Conservation (phyloP, 1,140 invertebrate genomes). For the Holotrichia oblita region DNA sequence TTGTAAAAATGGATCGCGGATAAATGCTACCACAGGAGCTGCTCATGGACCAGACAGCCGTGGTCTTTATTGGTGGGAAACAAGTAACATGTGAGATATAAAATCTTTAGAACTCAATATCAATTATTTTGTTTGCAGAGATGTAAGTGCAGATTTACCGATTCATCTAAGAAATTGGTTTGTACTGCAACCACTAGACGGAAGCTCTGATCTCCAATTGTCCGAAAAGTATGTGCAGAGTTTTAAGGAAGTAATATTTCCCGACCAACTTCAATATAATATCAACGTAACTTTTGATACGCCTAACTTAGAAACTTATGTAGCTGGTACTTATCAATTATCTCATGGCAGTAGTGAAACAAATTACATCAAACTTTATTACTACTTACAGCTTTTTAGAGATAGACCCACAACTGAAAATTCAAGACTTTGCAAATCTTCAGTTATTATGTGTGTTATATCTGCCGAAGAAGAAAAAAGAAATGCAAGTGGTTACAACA, state of each 20-base stretch:
- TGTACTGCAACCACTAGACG: neutral
- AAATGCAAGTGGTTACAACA: slow-evolving; percentile 71
- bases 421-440: slow-evolving; percentile 61
- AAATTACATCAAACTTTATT: neutral
- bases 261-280: neutral
- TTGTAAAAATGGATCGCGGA: slow-evolving; percentile 71
- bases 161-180: slow-evolving; percentile 9
- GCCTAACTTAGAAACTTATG: slow-evolving; percentile 2
- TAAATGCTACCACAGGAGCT: slow-evolving; percentile 57
- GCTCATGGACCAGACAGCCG: slow-evolving; percentile 69
- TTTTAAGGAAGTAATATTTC: slow-evolving; percentile 32
- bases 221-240: neutral
- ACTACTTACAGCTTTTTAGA: slow-evolving; percentile 24
- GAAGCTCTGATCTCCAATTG: neutral
- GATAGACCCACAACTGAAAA: slow-evolving; percentile 47
- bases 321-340: neutral
- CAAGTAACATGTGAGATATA: slow-evolving; percentile 60
- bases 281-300: slow-evolving; percentile 9
- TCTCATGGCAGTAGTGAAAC: neutral
- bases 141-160: neutral
- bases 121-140: neutral
- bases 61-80: slow-evolving; percentile 65
- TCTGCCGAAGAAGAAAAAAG: slow-evolving; percentile 62
- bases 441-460: slow-evolving; percentile 68
- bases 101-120: neutral